Evolutionary conservation across 2,113 vertebrate genomes (phyloP), one percentile per base, ranked within the genome.

Genomic region (Gnathonemus echidnorhynchus): DNA sequence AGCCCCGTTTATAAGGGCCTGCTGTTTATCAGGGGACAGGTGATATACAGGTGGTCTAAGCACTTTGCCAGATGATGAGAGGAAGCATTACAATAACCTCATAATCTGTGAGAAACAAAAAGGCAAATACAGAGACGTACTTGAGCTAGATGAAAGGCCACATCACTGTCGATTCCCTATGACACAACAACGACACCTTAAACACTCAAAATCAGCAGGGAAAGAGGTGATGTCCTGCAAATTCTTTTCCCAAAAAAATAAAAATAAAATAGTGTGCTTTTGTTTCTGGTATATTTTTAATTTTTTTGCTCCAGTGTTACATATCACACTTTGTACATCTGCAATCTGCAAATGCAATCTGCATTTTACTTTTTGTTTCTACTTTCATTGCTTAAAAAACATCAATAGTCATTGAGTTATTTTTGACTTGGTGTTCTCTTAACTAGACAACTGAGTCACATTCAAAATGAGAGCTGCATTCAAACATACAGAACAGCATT

Each of bases 1-100:
- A 95, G 95, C 92, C 91, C 92, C 91, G 91, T 89, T 91, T 94
- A 93, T 93, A 93, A 92, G 92, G 93, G 93, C 92, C 92, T 83
- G 89, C 74, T 83, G 35, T 70, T 35, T 83, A 62, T 46, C 13
- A 46, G 88, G 80, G 62, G 89, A 62, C 89, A 86, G 74, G 86
- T 88, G 52, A 92, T 88, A 91, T 88, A 88, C 92, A 92, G 92
- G 91, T 91, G 91, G 92, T 92, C 90, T 90, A 35, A 46, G 80
- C 90, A 85, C 27, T 90, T 90, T 86, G 90, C 85, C 87, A 53
- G 66, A 66, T 91, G 90, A 90, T 86, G 90, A 90, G 90, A 56
- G 88, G 87, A 87, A 80, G 66, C 74, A 42, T 39, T 39, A 31
- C 49, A 90, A 91, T 92, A 93, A 91, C 90, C 90, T 92, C 91